phyloP scores from a whole-genome alignment of 2,888 invertebrate genomes.

The Polydrusus cervinus region DNA sequence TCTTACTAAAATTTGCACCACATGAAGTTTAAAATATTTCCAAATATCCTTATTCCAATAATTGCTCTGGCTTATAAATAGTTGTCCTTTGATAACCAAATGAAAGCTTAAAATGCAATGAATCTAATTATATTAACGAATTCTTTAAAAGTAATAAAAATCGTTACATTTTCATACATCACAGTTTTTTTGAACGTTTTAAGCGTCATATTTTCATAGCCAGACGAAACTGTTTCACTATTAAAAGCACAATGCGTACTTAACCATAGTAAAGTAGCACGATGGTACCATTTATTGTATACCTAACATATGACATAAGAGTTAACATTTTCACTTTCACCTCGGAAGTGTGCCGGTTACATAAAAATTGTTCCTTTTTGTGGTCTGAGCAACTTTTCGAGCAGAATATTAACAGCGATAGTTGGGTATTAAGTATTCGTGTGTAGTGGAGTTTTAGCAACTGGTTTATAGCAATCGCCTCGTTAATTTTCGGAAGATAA shows the following conservation, averaged over 20 bases:
- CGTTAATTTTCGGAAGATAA: no score
- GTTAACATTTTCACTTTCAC: constrained; percentile 49
- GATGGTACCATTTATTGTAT: background rate
- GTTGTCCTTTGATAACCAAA: no score
- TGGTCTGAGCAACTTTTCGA: constrained; percentile 37
- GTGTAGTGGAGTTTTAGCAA: constrained; percentile 41
- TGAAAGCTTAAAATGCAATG: no score
- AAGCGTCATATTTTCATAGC: no score
- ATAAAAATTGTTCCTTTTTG: constrained; percentile 46
- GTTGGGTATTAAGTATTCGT: constrained; percentile 10
- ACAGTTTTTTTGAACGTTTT: no score
- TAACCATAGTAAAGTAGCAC: constrained; percentile 2
- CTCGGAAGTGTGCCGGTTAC: constrained; percentile 51
- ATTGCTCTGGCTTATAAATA: no score
- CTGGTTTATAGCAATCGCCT: background rate
- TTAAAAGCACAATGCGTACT: background rate
- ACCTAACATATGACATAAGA: constrained; percentile 32
- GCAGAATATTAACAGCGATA: constrained; percentile 25
- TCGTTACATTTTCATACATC: no score
- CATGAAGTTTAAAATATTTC: no score
- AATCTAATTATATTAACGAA: no score
- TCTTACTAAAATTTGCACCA: no score
- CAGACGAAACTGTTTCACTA: background rate
- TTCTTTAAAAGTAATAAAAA: no score
- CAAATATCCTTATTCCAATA: no score